Conservation (phyloP, 2,797 vertebrate species). For the Microtus californicus region DNA sequence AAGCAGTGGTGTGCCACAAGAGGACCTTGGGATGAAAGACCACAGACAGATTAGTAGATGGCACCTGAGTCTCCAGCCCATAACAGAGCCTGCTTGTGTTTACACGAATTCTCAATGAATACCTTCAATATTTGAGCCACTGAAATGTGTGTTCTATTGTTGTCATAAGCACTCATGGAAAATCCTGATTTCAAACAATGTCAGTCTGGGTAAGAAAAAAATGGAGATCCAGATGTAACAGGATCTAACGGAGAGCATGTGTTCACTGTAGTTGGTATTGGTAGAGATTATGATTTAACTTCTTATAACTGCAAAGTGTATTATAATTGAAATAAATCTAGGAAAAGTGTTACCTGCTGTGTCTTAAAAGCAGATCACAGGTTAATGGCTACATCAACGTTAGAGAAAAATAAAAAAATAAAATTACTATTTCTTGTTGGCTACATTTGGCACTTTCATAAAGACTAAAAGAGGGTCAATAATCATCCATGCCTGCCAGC, state of each 20-base stretch:
- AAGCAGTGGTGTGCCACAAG: neutral
- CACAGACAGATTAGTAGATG: neutral
- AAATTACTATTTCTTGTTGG: constrained; percentile 20
- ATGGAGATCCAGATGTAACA: neutral
- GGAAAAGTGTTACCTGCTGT: neutral
- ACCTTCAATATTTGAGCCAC: neutral
- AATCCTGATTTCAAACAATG: neutral
- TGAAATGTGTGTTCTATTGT: neutral
- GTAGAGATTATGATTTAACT: neutral
- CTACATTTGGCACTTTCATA: constrained; percentile 9
- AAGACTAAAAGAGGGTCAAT: neutral
- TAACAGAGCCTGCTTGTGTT: neutral
- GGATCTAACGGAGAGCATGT: neutral
- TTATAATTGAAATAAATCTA: neutral
- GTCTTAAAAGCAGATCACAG: constrained; percentile 9
- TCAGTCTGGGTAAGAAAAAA: neutral
- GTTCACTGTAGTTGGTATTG: neutral
- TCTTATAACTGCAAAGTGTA: neutral
- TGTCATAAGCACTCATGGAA: neutral
- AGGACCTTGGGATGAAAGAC: neutral
- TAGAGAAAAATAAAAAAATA: constrained; percentile 36
- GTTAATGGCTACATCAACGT: neutral
- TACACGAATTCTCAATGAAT: neutral
- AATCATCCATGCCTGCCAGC: too few relatives aligned
- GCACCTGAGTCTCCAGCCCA: neutral